phyloP scores from a whole-genome alignment of 1,140 invertebrate species.

The Aricia agestis region DNA sequence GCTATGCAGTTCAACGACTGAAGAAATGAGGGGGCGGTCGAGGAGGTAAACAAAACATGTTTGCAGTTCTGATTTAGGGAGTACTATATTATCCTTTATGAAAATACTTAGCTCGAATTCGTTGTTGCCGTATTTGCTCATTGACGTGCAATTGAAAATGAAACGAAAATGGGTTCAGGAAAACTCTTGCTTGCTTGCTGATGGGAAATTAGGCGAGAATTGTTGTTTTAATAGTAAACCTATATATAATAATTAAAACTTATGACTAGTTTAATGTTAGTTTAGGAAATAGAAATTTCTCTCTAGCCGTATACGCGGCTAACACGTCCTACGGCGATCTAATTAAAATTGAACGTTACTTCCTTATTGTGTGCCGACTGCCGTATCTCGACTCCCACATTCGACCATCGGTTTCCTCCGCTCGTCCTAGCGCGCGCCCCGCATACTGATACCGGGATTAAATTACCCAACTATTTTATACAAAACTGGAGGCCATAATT shows the following conservation, averaged over 20 bases:
- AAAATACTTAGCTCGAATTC: not conserved
- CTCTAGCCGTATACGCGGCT: not conserved
- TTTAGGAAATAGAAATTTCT: not conserved
- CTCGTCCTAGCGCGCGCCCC: constrained; percentile 42
- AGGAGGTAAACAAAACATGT: constrained; percentile 69
- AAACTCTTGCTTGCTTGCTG: not conserved
- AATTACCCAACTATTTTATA: constrained; percentile 76
- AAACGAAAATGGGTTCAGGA: not conserved
- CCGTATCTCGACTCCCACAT: not conserved
- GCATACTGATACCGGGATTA: constrained; percentile 71
- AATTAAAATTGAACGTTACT: not conserved
- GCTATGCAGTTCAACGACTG: constrained; percentile 71
- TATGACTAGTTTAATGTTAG: no score
- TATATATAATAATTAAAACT: no score
- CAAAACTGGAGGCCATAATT: constrained; percentile 73
- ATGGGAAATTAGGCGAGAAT: not conserved
- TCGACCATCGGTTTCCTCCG: constrained; percentile 32
- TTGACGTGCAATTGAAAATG: not conserved
- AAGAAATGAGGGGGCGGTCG: constrained; percentile 64
- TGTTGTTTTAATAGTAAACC: no score
- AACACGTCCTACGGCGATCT: not conserved
- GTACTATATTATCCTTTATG: not conserved
- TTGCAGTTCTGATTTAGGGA: constrained; percentile 61
- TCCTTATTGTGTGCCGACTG: not conserved
- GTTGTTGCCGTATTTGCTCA: not conserved